A percentile compares a stretch with the other conserved stretches of the same genome.
phyloP scores from a whole-genome alignment of 1,140 invertebrate species.

The Rhyzopertha dominica region DNA sequence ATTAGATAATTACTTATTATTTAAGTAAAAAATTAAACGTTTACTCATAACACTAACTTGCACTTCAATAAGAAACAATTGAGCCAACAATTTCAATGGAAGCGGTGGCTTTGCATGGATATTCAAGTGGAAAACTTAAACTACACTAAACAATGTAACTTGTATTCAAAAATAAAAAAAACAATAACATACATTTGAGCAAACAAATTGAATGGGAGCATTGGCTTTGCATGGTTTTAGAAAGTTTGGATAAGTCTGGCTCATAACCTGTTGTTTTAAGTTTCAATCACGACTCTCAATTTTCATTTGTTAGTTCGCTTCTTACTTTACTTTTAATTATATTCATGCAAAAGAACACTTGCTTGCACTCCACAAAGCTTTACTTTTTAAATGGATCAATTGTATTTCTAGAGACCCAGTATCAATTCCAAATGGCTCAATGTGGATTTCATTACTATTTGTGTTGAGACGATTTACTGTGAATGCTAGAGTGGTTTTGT shows the following conservation, averaged over 20 bases:
- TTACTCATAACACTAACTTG: too few relatives aligned
- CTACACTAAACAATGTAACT: too few relatives aligned
- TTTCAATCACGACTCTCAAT: conserved; percentile 22
- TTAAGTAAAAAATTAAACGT: too few relatives aligned
- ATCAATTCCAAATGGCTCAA: conserved; percentile 27
- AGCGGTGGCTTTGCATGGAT: too few relatives aligned
- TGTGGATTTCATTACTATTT: conserved; percentile 25
- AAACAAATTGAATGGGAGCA: conserved; percentile 7
- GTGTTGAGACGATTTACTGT: conserved; percentile 31
- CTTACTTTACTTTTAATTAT: conserved; percentile 11
- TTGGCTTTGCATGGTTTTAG: conserved; percentile 20
- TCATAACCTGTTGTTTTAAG: conserved; percentile 24
- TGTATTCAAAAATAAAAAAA: too few relatives aligned
- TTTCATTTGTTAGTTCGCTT: conserved; percentile 27
- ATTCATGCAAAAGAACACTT: neutral
- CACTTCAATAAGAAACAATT: too few relatives aligned
- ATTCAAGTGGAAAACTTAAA: too few relatives aligned
- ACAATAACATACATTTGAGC: too few relatives aligned
- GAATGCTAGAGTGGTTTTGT: conserved; percentile 28
- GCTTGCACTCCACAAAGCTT: neutral
- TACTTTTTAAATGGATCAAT: conserved; percentile 14
- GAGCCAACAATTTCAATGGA: too few relatives aligned
- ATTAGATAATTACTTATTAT: too few relatives aligned
- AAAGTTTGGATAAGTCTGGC: conserved; percentile 23
- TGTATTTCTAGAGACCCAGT: conserved; percentile 15